These are phyloP conservation scores for Phyto melanocephala DNA, from an alignment of 2,888 invertebrate species.

Conservation along the genomic window DNA sequence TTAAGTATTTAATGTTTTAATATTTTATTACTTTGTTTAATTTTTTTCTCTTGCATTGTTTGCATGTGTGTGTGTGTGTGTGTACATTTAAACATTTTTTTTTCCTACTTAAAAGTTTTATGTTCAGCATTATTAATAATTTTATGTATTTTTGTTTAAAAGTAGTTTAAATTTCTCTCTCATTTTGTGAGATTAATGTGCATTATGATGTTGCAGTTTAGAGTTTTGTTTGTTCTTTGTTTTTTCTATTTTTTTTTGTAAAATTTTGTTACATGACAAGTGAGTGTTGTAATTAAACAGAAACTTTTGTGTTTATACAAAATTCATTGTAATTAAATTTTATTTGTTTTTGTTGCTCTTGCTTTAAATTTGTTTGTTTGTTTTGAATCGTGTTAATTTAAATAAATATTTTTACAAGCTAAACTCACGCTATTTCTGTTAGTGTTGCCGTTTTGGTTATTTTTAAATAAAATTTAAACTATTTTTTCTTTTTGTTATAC, in stretches of 20 bases:
- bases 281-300: slow-evolving; percentile 53
- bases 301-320: slow-evolving; percentile 45
- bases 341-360: slow-evolving; percentile 1
- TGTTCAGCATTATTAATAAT: neutral
- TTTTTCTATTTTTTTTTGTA: neutral
- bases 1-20: too few species aligned
- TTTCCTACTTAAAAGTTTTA: neutral
- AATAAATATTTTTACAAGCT: neutral
- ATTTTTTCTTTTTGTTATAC: too few species aligned
- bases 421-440: neutral
- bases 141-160: neutral
- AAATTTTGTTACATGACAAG: slow-evolving; percentile 39
- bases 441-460: too few species aligned
- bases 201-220: slow-evolving; percentile 29
- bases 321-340: slow-evolving; percentile 49
- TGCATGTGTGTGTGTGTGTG: too few species aligned
- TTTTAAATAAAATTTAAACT: too few species aligned
- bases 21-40: too few species aligned
- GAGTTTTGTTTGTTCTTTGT: neutral
- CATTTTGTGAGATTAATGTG: slow-evolving; percentile 33
- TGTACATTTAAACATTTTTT: too few species aligned
- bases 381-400: neutral
- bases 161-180: slow-evolving; percentile 20
- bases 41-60: too few species aligned
- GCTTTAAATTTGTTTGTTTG: neutral